Evolutionary conservation across 2,888 invertebrate species (phyloP).

Genomic region (Xestia rhomboidea): DNA sequence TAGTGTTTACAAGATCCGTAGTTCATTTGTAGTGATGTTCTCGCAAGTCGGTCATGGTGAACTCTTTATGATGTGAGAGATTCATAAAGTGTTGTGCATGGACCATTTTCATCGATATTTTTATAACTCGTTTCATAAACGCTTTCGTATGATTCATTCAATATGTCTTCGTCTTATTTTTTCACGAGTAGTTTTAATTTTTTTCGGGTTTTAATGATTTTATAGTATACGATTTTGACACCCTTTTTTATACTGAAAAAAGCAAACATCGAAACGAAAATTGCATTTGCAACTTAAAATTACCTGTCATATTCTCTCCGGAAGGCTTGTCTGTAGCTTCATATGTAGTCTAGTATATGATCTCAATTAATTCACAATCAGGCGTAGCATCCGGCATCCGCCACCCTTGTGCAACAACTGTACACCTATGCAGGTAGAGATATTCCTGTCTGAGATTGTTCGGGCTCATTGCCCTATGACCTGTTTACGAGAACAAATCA

Average conservation of each 20-base stretch:
- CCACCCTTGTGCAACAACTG: neutral
- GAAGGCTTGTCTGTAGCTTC: neutral
- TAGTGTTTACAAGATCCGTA: constrained; percentile 56
- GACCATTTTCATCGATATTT: constrained; percentile 14
- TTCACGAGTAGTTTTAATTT: neutral
- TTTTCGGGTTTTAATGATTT: neutral
- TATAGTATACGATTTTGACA: too few relatives aligned
- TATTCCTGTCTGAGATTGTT: constrained; percentile 16
- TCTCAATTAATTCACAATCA: constrained; percentile 4
- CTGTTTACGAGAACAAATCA: neutral
- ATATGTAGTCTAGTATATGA: neutral
- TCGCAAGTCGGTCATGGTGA: constrained; percentile 63
- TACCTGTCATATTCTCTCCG: too few relatives aligned
- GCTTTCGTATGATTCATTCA: constrained; percentile 1
- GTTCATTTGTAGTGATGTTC: constrained; percentile 41
- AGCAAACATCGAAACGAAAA: neutral
- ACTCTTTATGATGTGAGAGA: constrained; percentile 46
- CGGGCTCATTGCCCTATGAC: constrained; percentile 2
- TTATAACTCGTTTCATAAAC: neutral
- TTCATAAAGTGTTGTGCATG: constrained; percentile 15
- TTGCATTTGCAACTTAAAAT: too few relatives aligned
- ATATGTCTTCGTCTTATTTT: neutral
- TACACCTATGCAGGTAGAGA: neutral
- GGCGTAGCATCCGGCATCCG: neutral
- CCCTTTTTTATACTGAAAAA: neutral